Evolutionary conservation across 2,113 vertebrate genomes (phyloP), one percentile per base, ranked within the genome.

Genomic region (Greenwoodochromis staneri): DNA sequence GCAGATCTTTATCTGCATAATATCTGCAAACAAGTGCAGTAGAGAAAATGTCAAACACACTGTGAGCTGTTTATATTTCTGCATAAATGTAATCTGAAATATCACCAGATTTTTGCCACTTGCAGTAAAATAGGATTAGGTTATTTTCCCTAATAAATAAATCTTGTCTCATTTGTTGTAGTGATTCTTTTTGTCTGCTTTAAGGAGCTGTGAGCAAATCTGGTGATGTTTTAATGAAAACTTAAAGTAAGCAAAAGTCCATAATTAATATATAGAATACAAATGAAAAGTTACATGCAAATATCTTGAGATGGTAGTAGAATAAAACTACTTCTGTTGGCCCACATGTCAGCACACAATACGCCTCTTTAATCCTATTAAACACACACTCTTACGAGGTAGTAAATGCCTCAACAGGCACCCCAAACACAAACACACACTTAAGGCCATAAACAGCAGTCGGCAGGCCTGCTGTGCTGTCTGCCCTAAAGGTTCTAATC

Each of bases 401-500:
- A 54, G 69, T 89, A 91, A 94, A 91, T 51, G 8, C 87, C 85
- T 86, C 83, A 57, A 66, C 82, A 51, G 87, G 86, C 59, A 31
- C 81, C 57, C 61, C 34, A 86, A 27, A 84, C 88, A 88, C 80
- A 87, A 73, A 85, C 85, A 61, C 88, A 89, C 87, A 88, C 87
- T 91, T 53, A 42, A 29, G 66, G 83, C 85, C 85, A 4, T 92
- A 94, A 93, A 95, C 12, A 78, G 59, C 85, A 34, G 82, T 76
- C 27, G 24, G 85, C 73, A 6, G 91, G 86, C 92, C 91, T 85
- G 90, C 90, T 90, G 94, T 63, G 81, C 88, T 71, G 92, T 90
- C 90, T 89, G 87, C 81, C 51, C 38, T 89, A 92, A 93, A 94
- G 91, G 87, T 91, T 81, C n/a, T 53, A 84, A 91, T 93, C 91